phyloP scores from a whole-genome alignment of 1,140 invertebrate species.

The Zaprionus davidi region DNA sequence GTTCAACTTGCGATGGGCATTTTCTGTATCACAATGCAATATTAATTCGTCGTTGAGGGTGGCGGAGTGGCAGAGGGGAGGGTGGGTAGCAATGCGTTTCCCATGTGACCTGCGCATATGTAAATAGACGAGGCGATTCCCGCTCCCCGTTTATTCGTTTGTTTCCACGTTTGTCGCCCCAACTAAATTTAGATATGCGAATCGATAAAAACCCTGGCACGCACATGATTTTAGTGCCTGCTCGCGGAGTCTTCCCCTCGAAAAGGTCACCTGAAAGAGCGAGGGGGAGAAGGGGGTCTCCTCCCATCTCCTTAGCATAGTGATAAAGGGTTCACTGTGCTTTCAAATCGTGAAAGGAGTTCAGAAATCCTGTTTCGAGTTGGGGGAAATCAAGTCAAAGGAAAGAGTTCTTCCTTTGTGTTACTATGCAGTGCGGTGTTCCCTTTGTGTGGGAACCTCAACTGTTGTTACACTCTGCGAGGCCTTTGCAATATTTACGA shows the following conservation, averaged over 20 bases:
- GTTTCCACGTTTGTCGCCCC: slow-evolving; percentile 47
- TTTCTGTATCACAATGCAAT: slow-evolving; percentile 67
- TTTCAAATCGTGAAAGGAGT: background rate
- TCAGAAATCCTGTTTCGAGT: background rate
- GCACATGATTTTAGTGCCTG: slow-evolving; percentile 73
- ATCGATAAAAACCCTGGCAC: slow-evolving; percentile 72
- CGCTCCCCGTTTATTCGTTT: background rate
- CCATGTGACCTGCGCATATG: slow-evolving; percentile 40
- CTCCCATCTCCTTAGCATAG: background rate
- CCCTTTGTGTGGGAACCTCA: slow-evolving; percentile 14
- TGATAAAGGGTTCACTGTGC: background rate
- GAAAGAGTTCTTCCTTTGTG: background rate
- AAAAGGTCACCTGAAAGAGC: background rate
- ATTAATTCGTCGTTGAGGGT: slow-evolving; percentile 56
- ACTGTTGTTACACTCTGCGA: slow-evolving; percentile 7
- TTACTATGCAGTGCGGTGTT: slow-evolving; percentile 10
- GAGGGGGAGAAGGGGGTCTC: background rate
- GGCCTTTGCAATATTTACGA: slow-evolving; percentile 51
- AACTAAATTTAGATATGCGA: slow-evolving; percentile 75
- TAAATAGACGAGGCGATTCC: slow-evolving; percentile 29
- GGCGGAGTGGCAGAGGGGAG: background rate
- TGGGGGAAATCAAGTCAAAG: background rate
- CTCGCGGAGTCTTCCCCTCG: slow-evolving; percentile 8
- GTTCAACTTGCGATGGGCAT: slow-evolving; percentile 40
- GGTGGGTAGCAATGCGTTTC: slow-evolving; percentile 39